These are phyloP conservation scores for Cydia fagiglandana DNA, from an alignment of 1,140 invertebrate genomes.

Conservation along the genomic window DNA sequence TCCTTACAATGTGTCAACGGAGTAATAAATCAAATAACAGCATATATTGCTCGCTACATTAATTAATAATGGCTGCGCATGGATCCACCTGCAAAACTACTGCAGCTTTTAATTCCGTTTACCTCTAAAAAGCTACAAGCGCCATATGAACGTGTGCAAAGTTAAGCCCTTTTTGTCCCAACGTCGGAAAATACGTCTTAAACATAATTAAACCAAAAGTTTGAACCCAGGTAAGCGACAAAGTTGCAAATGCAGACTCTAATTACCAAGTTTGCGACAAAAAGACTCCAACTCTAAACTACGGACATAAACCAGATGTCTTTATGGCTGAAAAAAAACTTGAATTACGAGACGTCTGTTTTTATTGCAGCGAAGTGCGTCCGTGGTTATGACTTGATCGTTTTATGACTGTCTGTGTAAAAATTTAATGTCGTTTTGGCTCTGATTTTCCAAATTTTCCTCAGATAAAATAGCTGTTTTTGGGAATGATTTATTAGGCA, in stretches of 20 bases:
- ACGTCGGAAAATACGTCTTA: neutral
- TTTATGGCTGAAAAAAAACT: slow-evolving; percentile 36
- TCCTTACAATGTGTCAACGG: no score
- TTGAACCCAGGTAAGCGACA: slow-evolving; percentile 8
- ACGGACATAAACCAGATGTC: slow-evolving; percentile 30
- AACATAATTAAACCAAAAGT: slow-evolving; percentile 1
- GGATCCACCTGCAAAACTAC: neutral
- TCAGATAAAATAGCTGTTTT: neutral
- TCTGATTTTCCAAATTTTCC: slow-evolving; percentile 17
- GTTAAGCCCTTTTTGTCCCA: neutral
- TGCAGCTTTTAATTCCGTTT: neutral
- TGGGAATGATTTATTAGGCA: neutral
- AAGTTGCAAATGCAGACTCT: slow-evolving; percentile 10
- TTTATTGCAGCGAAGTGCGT: slow-evolving; percentile 49
- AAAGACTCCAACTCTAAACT: slow-evolving; percentile 15
- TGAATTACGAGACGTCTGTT: slow-evolving; percentile 43
- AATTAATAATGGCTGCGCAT: neutral
- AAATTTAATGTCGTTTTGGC: slow-evolving; percentile 40
- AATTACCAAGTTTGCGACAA: slow-evolving; percentile 1
- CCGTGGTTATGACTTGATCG: slow-evolving; percentile 47
- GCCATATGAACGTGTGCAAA: neutral
- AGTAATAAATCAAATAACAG: no score
- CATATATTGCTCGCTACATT: no score
- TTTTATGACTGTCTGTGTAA: slow-evolving; percentile 46
- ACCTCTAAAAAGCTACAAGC: neutral